These are phyloP conservation scores for Oedothorax gibbosus DNA, from an alignment of 1,140 invertebrate species.

Conservation along the genomic window DNA sequence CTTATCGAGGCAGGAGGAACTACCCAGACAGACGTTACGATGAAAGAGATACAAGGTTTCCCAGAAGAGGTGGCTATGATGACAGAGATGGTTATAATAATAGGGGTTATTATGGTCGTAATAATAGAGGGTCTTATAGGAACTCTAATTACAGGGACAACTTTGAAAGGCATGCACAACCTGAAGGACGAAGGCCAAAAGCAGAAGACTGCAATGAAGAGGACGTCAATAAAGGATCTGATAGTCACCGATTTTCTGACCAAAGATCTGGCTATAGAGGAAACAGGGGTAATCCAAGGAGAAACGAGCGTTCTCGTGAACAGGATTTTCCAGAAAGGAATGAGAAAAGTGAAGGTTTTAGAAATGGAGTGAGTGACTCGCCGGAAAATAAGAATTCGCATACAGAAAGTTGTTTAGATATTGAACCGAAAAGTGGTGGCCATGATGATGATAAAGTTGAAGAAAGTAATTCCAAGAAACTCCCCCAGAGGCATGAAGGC, in stretches of 20 bases:
- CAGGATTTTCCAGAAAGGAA: no score
- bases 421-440: no score
- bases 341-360: no score
- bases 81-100: neutral
- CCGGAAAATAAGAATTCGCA: no score
- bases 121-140: neutral
- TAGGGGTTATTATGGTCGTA: neutral
- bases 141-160: neutral
- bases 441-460: neutral
- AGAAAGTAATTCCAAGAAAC: slow-evolving; percentile 5
- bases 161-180: neutral
- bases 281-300: no score
- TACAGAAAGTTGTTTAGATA: no score
- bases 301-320: no score
- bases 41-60: neutral
- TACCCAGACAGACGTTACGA: neutral
- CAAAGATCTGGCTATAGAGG: no score
- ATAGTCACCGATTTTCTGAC: no score
- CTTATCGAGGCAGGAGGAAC: neutral
- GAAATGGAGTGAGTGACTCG: no score
- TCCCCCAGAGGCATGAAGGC: neutral
- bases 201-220: no score
- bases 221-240: no score
- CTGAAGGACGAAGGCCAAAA: neutral
- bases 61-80: neutral